These are phyloP conservation scores for Tachyglossus aculeatus DNA, from an alignment of 2,797 vertebrate genomes.

Conservation along the genomic window DNA sequence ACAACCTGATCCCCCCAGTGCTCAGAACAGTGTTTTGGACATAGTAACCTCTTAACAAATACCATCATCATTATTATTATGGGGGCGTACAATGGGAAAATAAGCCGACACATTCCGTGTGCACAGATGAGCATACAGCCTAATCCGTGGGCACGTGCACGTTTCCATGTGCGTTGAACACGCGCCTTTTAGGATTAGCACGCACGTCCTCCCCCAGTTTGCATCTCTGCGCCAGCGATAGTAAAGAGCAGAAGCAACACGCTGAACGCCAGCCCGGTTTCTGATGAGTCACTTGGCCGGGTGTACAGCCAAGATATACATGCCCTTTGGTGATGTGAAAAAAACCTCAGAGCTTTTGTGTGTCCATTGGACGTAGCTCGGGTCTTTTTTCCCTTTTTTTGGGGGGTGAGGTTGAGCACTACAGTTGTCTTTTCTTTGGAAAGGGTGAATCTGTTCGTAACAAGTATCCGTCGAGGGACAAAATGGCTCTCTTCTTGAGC, in stretches of 20 bases:
- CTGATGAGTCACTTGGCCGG: constrained; percentile 53
- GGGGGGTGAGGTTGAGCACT: constrained; percentile 50
- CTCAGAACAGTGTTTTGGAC: no score
- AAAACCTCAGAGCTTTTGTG: constrained; percentile 57
- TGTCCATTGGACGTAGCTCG: no score
- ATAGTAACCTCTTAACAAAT: no score
- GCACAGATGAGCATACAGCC: no score
- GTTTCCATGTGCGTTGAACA: constrained; percentile 57
- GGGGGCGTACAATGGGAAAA: no score
- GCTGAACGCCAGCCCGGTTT: constrained; percentile 50
- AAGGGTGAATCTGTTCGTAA: constrained; percentile 29
- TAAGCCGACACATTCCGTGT: no score
- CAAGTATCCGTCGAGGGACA: constrained; percentile 6
- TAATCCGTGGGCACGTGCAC: constrained; percentile 39
- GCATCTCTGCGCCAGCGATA: constrained; percentile 53
- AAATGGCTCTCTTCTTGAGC: not conserved
- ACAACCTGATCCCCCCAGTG: no score
- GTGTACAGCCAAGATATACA: constrained; percentile 62
- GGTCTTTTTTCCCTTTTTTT: constrained; percentile 38
- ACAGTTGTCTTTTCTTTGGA: constrained; percentile 43
- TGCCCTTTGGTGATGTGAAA: constrained; percentile 60
- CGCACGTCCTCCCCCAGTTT: constrained; percentile 46
- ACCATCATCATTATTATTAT: no score
- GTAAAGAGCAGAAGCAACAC: constrained; percentile 49
- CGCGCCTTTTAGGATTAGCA: constrained; percentile 54